Evolutionary conservation across 2,113 vertebrate species (phyloP).

Genomic region (Calyptomena viridis): DNA sequence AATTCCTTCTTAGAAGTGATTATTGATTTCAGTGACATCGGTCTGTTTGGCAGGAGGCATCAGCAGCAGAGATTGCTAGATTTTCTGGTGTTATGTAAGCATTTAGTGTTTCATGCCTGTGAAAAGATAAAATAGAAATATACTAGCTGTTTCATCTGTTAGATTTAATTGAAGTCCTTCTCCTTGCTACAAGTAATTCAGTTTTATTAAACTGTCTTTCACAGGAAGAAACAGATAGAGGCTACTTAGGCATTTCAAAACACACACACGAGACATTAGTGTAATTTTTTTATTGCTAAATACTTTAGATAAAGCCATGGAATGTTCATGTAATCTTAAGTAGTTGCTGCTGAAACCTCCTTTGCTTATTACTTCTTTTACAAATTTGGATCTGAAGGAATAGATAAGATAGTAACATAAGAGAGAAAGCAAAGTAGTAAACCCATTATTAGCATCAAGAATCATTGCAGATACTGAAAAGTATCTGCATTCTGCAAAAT

Average conservation of each 20-base stretch:
- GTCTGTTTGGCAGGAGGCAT: not conserved
- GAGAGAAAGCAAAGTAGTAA: not conserved
- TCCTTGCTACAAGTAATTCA: not conserved
- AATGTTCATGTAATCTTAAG: not conserved
- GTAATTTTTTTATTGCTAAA: not conserved
- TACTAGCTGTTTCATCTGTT: not conserved
- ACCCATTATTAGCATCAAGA: not conserved
- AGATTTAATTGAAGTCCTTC: not conserved
- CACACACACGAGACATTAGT: not conserved
- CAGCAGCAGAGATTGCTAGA: not conserved
- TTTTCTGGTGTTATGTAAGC: not conserved
- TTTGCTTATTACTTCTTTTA: not conserved
- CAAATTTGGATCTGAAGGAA: not conserved
- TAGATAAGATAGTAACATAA: not conserved
- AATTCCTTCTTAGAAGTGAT: not conserved
- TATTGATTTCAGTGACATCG: not conserved
- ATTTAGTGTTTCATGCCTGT: not conserved
- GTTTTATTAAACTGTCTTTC: not conserved
- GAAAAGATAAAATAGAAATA: not conserved
- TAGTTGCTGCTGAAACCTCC: not conserved
- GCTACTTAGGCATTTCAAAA: not conserved
- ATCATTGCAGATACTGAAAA: not conserved
- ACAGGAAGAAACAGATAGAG: not conserved
- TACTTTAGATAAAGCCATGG: not conserved
- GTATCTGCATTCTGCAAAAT: not conserved